Evolutionary conservation across 2,113 vertebrate species (phyloP).

Genomic region (Silurus glanis): DNA sequence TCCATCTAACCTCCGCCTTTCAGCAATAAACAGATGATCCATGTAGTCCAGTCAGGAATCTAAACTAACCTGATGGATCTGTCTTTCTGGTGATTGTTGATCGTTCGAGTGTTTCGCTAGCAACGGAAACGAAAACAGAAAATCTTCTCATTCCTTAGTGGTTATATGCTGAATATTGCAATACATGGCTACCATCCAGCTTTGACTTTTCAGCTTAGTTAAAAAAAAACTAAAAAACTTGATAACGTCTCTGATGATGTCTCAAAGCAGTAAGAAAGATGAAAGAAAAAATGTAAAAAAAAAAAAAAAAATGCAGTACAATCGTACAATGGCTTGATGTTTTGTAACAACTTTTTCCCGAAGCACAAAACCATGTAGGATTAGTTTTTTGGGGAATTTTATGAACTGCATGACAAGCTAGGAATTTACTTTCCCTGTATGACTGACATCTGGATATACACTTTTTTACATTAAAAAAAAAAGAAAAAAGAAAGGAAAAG

Average conservation of each 20-base stretch:
- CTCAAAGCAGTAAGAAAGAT: too few relatives aligned
- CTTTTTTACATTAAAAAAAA: background rate
- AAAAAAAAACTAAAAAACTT: background rate
- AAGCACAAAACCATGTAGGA: background rate
- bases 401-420: background rate
- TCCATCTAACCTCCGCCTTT: constrained; percentile 73
- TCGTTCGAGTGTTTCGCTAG: background rate
- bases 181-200: background rate
- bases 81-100: background rate
- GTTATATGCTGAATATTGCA: background rate
- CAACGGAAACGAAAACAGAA: too few relatives aligned
- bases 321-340: background rate
- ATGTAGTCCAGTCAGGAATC: constrained; percentile 82
- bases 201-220: background rate
- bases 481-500: background rate
- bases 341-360: background rate
- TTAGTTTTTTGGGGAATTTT: background rate
- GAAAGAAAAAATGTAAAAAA: too few relatives aligned
- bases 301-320: background rate
- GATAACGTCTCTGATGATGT: too few relatives aligned
- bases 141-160: background rate
- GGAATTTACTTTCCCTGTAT: too few relatives aligned
- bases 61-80: constrained; percentile 73
- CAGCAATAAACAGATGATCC: constrained; percentile 84
- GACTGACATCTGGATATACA: too few relatives aligned